Base-by-base conservation (phyloP, 2,888 invertebrate genomes). In the Polyommatus icarus region DNA sequence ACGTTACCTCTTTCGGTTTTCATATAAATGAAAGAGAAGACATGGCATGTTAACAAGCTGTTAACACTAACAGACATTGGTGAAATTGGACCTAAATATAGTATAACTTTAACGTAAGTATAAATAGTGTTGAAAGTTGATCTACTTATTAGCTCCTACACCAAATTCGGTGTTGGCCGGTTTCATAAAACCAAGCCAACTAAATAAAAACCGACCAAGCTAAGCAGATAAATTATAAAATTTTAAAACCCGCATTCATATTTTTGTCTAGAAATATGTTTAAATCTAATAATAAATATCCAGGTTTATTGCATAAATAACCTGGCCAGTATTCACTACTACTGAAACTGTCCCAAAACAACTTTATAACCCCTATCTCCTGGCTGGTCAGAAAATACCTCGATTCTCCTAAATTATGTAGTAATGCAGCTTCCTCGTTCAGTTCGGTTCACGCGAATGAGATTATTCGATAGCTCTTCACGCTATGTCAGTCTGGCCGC, bases 271-370 rank as follows among this genome's bases (percentile, higher is more conserved):
- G 2, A 67, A 67, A 67, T 20, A 54, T 54, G 54, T 54, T 54
- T 6, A 54, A 54, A 54, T 18, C 54, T 67, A 67, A 29, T 67
- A 29, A 29, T 67, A 67, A 67, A 29, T 61, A 61, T 15, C 6
- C 29, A 29, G 15, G 29, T 67, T 67, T 67, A 67, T 67, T 32
- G 15, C 61, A 32, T 67, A 67, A 67, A 61, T 61, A 61, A 67
- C 15, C 67, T 67, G 67, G 3, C 18, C 67, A 2, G 29, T 18
- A 29, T 67, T 15, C 61, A 29, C 54, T 29, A 32, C 67, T 67
- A 7, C 6, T 29, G 67, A 67, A 67, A 67, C 29, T 67, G 29
- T 32, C 67, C 29, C 29, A 67, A 67, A 67, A 32, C 67, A 67
- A 67, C 20, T 61, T 61, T 29, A 32, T 29, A 29, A 32, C 67